Evolutionary conservation across 1,140 invertebrate genomes (phyloP).

Genomic region (Psilanteris sp.): DNA sequence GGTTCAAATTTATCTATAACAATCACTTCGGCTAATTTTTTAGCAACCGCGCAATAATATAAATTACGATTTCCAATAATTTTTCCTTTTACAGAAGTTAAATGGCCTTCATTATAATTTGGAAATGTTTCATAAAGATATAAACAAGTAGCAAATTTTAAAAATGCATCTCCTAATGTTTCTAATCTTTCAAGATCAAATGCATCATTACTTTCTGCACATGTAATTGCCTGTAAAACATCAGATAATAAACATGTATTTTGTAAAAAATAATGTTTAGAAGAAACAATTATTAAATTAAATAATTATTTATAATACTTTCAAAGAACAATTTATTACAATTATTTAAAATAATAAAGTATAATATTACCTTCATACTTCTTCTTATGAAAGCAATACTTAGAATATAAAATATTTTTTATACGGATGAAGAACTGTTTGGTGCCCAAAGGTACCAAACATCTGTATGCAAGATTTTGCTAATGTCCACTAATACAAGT

Average conservation of each 20-base stretch:
- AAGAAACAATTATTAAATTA: too few species aligned
- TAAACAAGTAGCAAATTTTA: slow-evolving; percentile 89
- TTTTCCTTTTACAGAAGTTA: slow-evolving; percentile 88
- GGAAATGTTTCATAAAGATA: slow-evolving; percentile 87
- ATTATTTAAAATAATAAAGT: too few species aligned
- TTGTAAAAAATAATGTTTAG: background rate
- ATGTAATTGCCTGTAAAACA: slow-evolving; percentile 84
- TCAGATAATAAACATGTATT: too few species aligned
- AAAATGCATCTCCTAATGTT: slow-evolving; percentile 92
- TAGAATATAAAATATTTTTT: too few species aligned
- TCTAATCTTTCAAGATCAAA: slow-evolving; percentile 92
- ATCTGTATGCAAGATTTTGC: too few species aligned
- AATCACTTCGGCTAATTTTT: slow-evolving; percentile 81
- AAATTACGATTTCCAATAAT: slow-evolving; percentile 92
- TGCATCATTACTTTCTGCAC: slow-evolving; percentile 86
- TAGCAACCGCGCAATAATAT: slow-evolving; percentile 82
- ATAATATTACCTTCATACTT: too few species aligned
- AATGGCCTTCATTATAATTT: slow-evolving; percentile 86
- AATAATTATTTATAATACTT: too few species aligned
- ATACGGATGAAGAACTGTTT: too few species aligned
- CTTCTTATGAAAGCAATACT: too few species aligned
- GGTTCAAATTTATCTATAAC: slow-evolving; percentile 81
- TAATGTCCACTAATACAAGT: too few species aligned
- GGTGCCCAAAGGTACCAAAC: too few species aligned
- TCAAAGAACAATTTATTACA: too few species aligned